Percentiles rank a stretch among this genome's conserved stretches.
These are phyloP conservation scores for Cerceris rybyensis DNA, from an alignment of 2,888 invertebrate genomes.

Conservation along the genomic window DNA sequence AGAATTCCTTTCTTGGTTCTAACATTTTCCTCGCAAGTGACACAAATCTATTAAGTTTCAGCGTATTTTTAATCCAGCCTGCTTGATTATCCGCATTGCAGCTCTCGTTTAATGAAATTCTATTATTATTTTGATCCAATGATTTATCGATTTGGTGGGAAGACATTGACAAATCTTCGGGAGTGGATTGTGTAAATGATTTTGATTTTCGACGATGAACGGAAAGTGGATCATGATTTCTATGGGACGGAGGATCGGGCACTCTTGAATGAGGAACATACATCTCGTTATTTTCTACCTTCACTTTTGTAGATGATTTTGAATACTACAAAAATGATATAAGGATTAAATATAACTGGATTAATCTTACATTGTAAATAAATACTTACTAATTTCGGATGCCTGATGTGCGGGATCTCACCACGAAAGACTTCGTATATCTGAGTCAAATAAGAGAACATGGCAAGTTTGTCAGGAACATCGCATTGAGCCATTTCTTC, in stretches of 20 bases:
- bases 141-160: constrained; percentile 5
- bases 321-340: constrained; percentile 38
- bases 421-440: constrained; percentile 95
- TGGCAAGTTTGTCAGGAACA: constrained; percentile 88
- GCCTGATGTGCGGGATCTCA: constrained; percentile 92
- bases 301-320: constrained; percentile 17
- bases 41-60: constrained; percentile 16
- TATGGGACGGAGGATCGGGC: constrained; percentile 31
- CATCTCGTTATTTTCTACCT: constrained; percentile 17
- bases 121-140: constrained; percentile 46
- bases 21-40: constrained; percentile 28
- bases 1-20: background rate
- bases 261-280: constrained; percentile 19
- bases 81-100: constrained; percentile 8
- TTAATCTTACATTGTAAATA: background rate
- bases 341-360: background rate
- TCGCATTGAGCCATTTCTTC: constrained; percentile 89
- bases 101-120: constrained; percentile 16
- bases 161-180: constrained; percentile 4
- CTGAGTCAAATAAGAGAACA: constrained; percentile 93
- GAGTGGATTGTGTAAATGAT: constrained; percentile 9
- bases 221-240: constrained; percentile 1
- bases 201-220: constrained; percentile 7
- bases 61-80: constrained; percentile 37
- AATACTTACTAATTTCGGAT: constrained; percentile 86